Conservation (phyloP, 2,888 invertebrate genomes). For the Platycheirus albimanus region DNA sequence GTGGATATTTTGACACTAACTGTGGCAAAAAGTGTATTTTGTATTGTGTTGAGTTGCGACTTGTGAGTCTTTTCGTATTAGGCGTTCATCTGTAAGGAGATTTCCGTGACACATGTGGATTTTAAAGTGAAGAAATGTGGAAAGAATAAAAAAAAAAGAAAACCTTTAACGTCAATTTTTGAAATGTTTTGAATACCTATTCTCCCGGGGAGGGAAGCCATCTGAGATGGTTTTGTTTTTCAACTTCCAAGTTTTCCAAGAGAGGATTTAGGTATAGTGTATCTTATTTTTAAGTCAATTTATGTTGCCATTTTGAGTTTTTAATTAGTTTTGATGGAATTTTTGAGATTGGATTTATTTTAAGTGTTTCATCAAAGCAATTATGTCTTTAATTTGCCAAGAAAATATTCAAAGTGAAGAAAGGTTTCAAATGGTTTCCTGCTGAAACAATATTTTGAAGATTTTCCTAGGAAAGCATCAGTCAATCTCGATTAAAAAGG, state of each 20-base stretch:
- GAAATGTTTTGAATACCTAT: conserved; percentile 28
- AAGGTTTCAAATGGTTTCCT: too few species aligned
- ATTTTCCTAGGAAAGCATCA: too few species aligned
- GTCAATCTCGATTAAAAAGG: too few species aligned
- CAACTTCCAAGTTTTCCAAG: conserved; percentile 12
- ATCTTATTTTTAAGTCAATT: conserved; percentile 28
- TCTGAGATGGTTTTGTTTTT: conserved; percentile 3
- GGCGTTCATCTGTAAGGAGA: conserved; percentile 39
- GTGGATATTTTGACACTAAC: conserved; percentile 45
- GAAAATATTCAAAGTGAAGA: too few species aligned
- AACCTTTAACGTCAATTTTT: conserved; percentile 42
- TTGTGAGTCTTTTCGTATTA: conserved; percentile 27
- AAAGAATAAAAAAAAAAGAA: neutral
- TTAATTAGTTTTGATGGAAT: conserved; percentile 41
- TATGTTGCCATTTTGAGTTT: conserved; percentile 42
- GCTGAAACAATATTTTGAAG: too few species aligned
- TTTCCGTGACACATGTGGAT: conserved; percentile 29
- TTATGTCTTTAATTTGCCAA: too few species aligned
- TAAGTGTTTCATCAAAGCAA: neutral
- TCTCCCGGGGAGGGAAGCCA: neutral
- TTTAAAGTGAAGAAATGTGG: neutral
- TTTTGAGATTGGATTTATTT: conserved; percentile 1
- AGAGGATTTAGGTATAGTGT: neutral
- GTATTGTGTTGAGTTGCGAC: neutral
- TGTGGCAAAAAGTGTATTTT: conserved; percentile 37